These are phyloP conservation scores for Teinopalpus imperialis DNA, from an alignment of 2,888 invertebrate species.

Conservation along the genomic window DNA sequence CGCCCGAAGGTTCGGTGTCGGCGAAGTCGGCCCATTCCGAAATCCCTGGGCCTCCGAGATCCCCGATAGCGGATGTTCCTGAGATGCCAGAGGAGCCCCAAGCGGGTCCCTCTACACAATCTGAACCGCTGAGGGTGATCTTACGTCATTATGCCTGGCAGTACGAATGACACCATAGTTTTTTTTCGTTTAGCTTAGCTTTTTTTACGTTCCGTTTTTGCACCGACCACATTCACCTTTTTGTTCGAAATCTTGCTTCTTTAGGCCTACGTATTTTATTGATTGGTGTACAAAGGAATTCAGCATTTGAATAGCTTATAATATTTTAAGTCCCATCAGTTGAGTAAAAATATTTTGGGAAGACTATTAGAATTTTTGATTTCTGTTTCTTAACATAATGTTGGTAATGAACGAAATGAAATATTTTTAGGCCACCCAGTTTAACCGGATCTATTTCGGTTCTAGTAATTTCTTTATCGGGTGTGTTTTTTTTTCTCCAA, in stretches of 20 bases:
- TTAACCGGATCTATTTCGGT: too few relatives aligned
- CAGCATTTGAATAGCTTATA: constrained; percentile 63
- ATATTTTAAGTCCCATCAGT: constrained; percentile 26
- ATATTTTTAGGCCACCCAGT: too few relatives aligned
- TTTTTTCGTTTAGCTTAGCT: constrained; percentile 71
- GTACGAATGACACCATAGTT: constrained; percentile 79
- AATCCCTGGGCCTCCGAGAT: constrained; percentile 42
- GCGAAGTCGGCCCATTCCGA: constrained; percentile 44
- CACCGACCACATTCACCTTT: constrained; percentile 56
- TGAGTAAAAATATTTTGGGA: constrained; percentile 13
- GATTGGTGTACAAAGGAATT: constrained; percentile 65
- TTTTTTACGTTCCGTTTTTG: constrained; percentile 59
- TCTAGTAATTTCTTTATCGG: too few relatives aligned
- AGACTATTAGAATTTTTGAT: not conserved
- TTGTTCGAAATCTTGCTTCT: constrained; percentile 44
- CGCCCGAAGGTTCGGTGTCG: constrained; percentile 53
- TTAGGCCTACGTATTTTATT: constrained; percentile 45
- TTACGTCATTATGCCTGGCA: constrained; percentile 78
- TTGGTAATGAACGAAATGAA: too few relatives aligned
- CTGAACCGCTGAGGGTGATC: constrained; percentile 74
- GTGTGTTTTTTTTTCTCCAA: too few relatives aligned
- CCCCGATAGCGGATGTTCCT: constrained; percentile 43
- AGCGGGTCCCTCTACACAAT: constrained; percentile 58
- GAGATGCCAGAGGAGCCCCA: constrained; percentile 52
- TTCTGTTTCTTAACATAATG: not conserved